Evolutionary conservation across 2,113 vertebrate species (phyloP), one percentile per base, ranked within the genome.

Genomic region (Brevimyrus niger): DNA sequence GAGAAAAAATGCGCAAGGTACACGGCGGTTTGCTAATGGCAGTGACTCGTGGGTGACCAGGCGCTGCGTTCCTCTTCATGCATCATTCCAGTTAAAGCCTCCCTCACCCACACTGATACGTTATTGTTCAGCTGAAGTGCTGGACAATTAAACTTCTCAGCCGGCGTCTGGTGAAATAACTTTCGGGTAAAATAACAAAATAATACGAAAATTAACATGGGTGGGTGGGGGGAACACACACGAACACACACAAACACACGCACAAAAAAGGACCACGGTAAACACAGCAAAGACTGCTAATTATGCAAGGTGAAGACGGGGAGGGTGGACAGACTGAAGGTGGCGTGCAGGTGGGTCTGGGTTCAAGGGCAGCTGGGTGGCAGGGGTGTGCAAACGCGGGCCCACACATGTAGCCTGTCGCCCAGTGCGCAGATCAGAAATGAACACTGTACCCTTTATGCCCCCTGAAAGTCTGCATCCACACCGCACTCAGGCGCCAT

Each of bases 331-430:
- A 65, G n/a, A 27, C n/a, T 27, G 61, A 65, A 69, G 9, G 61
- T 31, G 61, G 3, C 27, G 7, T 23, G n/a, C 21, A 58, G 55
- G 46, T 86, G 83, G 58, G 82, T n/a, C 23, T 44, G 53, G 48
- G 31, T 89, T 42, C 50, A 38, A 42, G 80, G 82, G 82, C 42
- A 8, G 38, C 51, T 19, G 10, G 35, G 35, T 3, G 38, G 15
- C 4, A n/a, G 50, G 42, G 19, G 23, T 44, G 35, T 47, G 19
- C 82, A 31, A 55, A 89, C 83, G 27, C 23, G 7, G 61, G 53
- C 80, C 51, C 89, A 89, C 89, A 65, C 89, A 86, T 55, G 82
- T 6, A 89, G 46, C 31, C 23, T 55, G 38, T 84, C 83, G 19
- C 58, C 53, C 27, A 27, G 61, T 7, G 23, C 13, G 13, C 87